These are phyloP conservation scores for Euwallacea fornicatus DNA, from an alignment of 1,140 invertebrate genomes.

Conservation along the genomic window DNA sequence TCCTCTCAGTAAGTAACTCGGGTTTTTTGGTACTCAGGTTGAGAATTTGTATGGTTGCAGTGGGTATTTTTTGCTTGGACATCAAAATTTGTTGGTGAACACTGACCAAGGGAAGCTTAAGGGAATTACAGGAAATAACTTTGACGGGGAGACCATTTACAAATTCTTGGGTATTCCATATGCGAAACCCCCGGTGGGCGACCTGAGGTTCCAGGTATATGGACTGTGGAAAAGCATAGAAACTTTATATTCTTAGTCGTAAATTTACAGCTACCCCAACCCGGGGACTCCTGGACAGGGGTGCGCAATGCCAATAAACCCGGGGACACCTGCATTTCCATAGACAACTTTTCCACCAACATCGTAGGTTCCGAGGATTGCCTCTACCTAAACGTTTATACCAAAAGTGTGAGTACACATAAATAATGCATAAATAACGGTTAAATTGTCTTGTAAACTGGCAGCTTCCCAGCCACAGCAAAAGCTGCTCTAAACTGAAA, in stretches of 20 bases:
- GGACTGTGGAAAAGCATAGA: not conserved
- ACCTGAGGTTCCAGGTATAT: slow-evolving; percentile 35
- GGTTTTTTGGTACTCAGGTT: too few species aligned
- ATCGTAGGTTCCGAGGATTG: slow-evolving; percentile 59
- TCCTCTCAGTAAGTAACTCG: too few species aligned
- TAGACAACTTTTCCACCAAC: slow-evolving; percentile 30
- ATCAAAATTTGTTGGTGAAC: not conserved
- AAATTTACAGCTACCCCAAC: slow-evolving; percentile 58
- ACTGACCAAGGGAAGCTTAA: slow-evolving; percentile 11
- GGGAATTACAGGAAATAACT: slow-evolving; percentile 9
- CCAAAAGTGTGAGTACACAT: slow-evolving; percentile 50
- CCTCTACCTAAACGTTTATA: slow-evolving; percentile 61
- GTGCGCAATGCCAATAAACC: slow-evolving; percentile 58
- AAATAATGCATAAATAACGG: not conserved
- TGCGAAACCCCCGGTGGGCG: slow-evolving; percentile 21
- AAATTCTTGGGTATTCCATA: slow-evolving; percentile 25
- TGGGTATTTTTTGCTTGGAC: too few species aligned
- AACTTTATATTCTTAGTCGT: not conserved
- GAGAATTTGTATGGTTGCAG: too few species aligned
- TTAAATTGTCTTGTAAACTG: too few species aligned
- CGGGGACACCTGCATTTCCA: slow-evolving; percentile 59
- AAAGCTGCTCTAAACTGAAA: slow-evolving; percentile 5
- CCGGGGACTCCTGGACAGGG: slow-evolving; percentile 59
- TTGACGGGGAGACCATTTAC: slow-evolving; percentile 16
- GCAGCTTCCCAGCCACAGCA: not conserved